Base-by-base conservation (phyloP, 1,140 invertebrate genomes). In the Phymorhynchus buccinoides region DNA sequence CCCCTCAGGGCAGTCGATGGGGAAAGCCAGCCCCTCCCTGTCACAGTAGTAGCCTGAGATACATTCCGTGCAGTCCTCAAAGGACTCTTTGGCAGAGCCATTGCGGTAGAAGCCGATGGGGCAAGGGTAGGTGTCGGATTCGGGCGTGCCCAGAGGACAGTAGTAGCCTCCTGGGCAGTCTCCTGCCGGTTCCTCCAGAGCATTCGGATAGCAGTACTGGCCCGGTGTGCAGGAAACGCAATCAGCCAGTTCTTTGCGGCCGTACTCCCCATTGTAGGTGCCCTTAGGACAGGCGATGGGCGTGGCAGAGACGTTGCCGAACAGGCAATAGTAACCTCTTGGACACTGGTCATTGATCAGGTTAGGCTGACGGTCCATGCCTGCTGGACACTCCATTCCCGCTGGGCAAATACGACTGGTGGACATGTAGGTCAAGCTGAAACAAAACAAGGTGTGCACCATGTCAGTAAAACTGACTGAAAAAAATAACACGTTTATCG, bases 61-160 rank as follows among this genome's bases (percentile, higher is more conserved):
- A 90, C 92, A 93, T 82, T 91, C 91, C 27, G 91, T 88, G 87
- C 92, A 93, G 75, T 93, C 92, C 42, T 91, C 88, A 87, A 92
- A 93, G 27, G 91, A 91, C 86, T 92, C 91, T 41, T 87, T 89
- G 12, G 91, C 90, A 30, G 91, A 92, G 32, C 90, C 89, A 79
- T 93, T 91, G 39, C 91, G 86, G 88, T 92, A 92, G 84, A 92
- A 93, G 35, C 92, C 91, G 78, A 92, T 90, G 14, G 91, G 90
- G 86, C 91, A 93, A 1, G 91, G 91, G 85, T 84, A 92, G 9
- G 87, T 84, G 56, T 89, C 66, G 27, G 87, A 39, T 37, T 81
- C 85, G 12, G 87, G 91, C 35, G 91, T 92, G 37, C 91, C 91
- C 42, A 88, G 82, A 16, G 91, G 91, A 62, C 91, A 92, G 84